Evolutionary conservation across 53 echinoderm and acorn worm genomes (phyloP).

Genomic region (Arbacia lixula): DNA sequence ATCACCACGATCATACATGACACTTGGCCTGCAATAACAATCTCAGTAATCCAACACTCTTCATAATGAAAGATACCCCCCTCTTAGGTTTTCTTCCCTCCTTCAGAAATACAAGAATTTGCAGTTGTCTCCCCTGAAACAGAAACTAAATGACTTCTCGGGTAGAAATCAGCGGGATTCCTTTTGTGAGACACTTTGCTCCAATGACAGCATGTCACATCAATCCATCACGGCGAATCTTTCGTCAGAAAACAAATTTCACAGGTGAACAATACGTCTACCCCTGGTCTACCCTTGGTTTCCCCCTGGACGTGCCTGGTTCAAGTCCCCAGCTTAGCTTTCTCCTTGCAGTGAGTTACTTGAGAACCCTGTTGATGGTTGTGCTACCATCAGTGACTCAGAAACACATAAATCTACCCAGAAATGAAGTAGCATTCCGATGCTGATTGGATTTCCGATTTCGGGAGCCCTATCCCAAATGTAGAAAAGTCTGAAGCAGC

Average conservation of each 20-base stretch:
- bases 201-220: conserved; percentile 7
- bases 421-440: conserved; percentile 31
- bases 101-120: too few species aligned
- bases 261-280: not conserved
- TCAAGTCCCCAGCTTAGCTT: conserved; percentile 25
- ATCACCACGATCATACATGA: conserved; percentile 11
- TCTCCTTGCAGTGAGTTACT: conserved; percentile 9
- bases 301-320: conserved; percentile 4
- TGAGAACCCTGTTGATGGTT: conserved; percentile 51
- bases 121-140: too few species aligned
- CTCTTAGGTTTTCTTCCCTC: too few species aligned
- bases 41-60: conserved; percentile 1
- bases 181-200: not conserved
- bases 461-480: not conserved
- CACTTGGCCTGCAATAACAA: not conserved
- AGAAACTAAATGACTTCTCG: too few species aligned
- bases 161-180: too few species aligned
- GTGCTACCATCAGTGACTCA: not conserved
- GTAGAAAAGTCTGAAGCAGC: too few species aligned
- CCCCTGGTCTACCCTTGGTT: not conserved
- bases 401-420: conserved; percentile 3
- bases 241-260: conserved; percentile 34
- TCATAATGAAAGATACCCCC: too few species aligned
- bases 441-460: conserved; percentile 39
- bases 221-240: conserved; percentile 18